Conservation (phyloP, 1,140 invertebrate genomes). For the Drosophila oshimai region DNA sequence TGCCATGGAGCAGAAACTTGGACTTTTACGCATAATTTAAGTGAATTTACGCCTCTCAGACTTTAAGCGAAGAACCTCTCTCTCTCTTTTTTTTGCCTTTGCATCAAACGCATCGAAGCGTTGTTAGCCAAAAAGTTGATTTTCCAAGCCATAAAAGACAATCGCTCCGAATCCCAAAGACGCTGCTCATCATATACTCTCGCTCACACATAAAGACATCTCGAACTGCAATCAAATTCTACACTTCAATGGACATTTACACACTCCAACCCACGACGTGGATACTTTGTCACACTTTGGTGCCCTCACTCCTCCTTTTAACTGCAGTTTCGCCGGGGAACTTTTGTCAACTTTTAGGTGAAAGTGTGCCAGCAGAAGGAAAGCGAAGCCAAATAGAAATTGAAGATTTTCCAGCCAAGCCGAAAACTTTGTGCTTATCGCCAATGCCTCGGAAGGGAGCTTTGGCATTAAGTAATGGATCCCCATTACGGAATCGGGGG, state of each 20-base stretch:
- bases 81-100: background rate
- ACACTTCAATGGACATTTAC: constrained; percentile 77
- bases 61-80: constrained; percentile 44
- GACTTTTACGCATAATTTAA: constrained; percentile 74
- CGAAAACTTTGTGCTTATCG: constrained; percentile 53
- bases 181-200: constrained; percentile 48
- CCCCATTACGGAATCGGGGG: constrained; percentile 25
- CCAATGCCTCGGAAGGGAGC: constrained; percentile 47
- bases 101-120: constrained; percentile 60
- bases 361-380: constrained; percentile 50
- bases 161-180: constrained; percentile 61
- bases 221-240: constrained; percentile 80
- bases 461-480: constrained; percentile 73
- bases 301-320: constrained; percentile 26
- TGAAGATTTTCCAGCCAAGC: constrained; percentile 54
- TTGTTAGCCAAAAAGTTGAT: constrained; percentile 71
- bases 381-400: constrained; percentile 42
- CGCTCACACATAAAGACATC: constrained; percentile 74
- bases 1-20: constrained; percentile 39
- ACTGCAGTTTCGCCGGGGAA: constrained; percentile 47
- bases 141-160: constrained; percentile 81
- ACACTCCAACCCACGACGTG: background rate
- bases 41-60: constrained; percentile 73
- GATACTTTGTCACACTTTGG: constrained; percentile 73
- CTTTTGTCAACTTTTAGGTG: constrained; percentile 73